Base-by-base conservation (phyloP, 1,140 invertebrate genomes). In the Oreohelix idahoensis region DNA sequence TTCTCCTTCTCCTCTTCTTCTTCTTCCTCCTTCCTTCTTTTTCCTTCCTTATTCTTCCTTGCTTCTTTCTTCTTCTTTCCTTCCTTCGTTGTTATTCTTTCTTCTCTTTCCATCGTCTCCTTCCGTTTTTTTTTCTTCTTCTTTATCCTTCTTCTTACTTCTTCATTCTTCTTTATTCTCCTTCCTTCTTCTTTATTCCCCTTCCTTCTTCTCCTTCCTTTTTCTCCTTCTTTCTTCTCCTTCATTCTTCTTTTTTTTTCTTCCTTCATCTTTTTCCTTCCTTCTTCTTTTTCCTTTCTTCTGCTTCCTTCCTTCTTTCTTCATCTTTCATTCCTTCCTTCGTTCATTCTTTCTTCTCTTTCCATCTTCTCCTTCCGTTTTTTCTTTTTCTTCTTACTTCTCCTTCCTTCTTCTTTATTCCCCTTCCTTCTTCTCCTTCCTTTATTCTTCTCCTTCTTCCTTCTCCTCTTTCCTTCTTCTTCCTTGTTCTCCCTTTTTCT, bases 1-100 rank as follows among this genome's bases (percentile, higher is more conserved):
- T 42, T 20, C 58, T 35, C 36, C 38, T 36, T 79, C 78, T 79
- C 38, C 38, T 36, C 36, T 58, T 66, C 58, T 36, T 36, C 36
- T 58, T 66, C 36, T 66, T 36, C 45, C 58, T 66, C 78, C 38
- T 36, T 79, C 78, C 36, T 38, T 66, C 39, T 66, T 32, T 81
- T 36, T 70, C 69, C 42, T 36, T 71, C 66, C 29, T 32, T 42
- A 26, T 74, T n/a, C 36, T 36, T 70, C 63, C 39, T 42, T 71
- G 35, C 39, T n/a, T 71, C 66, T 71, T 17, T 45, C 29, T 42
- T 17, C 42, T 29, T 70, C 63, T 39, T 29, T 70, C 66, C 26
- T 5, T 39, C 49, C 39, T 63, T 51, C 45, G 70, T 35, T 81
- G 20, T 70, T 36, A 39, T 63, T 29, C 66, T 49, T 5, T 71